phyloP scores from a whole-genome alignment of 2,888 invertebrate species.

The Apamea monoglypha region DNA sequence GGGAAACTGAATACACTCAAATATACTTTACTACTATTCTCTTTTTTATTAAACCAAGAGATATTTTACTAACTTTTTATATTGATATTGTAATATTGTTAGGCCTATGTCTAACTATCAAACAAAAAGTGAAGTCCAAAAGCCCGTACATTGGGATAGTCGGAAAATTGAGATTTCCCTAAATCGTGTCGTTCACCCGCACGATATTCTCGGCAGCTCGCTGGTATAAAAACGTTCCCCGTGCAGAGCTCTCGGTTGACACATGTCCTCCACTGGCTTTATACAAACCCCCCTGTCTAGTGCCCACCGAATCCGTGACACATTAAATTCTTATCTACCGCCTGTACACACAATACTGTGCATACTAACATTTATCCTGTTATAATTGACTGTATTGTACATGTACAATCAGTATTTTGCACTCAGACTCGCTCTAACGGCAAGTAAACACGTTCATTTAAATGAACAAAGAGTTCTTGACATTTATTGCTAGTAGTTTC shows the following conservation, averaged over 20 bases:
- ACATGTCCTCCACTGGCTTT: conserved; percentile 83
- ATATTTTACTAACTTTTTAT: conserved; percentile 28
- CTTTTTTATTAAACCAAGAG: conserved; percentile 22
- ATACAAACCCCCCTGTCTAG: conserved; percentile 74
- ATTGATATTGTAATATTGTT: conserved; percentile 1
- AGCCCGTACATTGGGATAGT: conserved; percentile 39
- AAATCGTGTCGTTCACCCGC: conserved; percentile 62
- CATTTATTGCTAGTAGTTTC: conserved; percentile 67
- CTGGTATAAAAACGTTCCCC: conserved; percentile 75
- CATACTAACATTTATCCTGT: conserved; percentile 51
- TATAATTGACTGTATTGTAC: conserved; percentile 65
- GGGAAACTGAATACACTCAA: conserved; percentile 48
- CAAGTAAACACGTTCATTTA: conserved; percentile 70
- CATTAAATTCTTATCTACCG: conserved; percentile 70
- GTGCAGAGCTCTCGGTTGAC: conserved; percentile 73
- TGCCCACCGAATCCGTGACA: conserved; percentile 71
- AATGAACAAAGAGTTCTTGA: conserved; percentile 70
- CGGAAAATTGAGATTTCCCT: conserved; percentile 60
- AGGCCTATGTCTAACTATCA: conserved; percentile 11
- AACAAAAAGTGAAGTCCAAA: conserved; percentile 55
- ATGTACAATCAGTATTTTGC: conserved; percentile 68
- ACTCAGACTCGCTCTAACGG: conserved; percentile 61
- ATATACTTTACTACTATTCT: conserved; percentile 30
- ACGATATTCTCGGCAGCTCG: conserved; percentile 59
- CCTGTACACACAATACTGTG: conserved; percentile 29